Evolutionary conservation across 1,140 invertebrate genomes (phyloP).

Genomic region (Medauroidea extradentata): DNA sequence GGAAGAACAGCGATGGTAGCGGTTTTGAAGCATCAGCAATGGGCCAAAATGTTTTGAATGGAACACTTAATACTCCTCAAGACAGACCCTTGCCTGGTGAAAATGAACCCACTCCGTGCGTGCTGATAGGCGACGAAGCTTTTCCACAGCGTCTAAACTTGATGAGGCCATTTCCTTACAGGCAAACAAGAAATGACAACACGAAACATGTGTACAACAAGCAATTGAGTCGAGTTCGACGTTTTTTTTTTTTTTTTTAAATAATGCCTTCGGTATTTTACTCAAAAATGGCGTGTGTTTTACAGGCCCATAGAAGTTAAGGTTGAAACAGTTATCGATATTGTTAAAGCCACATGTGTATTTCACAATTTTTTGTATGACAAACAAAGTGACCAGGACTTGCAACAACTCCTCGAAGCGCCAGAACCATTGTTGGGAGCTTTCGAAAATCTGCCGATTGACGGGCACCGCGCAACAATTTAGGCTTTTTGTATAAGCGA

Average conservation of each 20-base stretch:
- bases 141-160: constrained; percentile 12
- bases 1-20: constrained; percentile 26
- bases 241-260: too few relatives aligned
- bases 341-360: too few relatives aligned
- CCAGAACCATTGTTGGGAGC: too few relatives aligned
- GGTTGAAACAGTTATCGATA: too few relatives aligned
- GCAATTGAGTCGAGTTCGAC: constrained; percentile 30
- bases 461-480: constrained; percentile 13
- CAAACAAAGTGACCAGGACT: too few relatives aligned
- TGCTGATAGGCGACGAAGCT: constrained; percentile 20
- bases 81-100: not conserved
- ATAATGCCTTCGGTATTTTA: constrained; percentile 42
- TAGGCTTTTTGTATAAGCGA: too few relatives aligned
- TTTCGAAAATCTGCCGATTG: constrained; percentile 5
- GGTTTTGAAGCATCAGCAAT: constrained; percentile 13
- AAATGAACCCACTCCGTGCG: constrained; percentile 4
- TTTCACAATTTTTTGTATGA: constrained; percentile 25
- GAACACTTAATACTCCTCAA: constrained; percentile 4
- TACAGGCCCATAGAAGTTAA: too few relatives aligned
- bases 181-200: too few relatives aligned
- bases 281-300: constrained; percentile 21
- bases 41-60: constrained; percentile 25
- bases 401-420: too few relatives aligned
- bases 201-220: constrained; percentile 30
- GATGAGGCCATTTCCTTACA: too few relatives aligned